Conservation (phyloP, 2,797 vertebrate genomes). For the Choloepus didactylus region DNA sequence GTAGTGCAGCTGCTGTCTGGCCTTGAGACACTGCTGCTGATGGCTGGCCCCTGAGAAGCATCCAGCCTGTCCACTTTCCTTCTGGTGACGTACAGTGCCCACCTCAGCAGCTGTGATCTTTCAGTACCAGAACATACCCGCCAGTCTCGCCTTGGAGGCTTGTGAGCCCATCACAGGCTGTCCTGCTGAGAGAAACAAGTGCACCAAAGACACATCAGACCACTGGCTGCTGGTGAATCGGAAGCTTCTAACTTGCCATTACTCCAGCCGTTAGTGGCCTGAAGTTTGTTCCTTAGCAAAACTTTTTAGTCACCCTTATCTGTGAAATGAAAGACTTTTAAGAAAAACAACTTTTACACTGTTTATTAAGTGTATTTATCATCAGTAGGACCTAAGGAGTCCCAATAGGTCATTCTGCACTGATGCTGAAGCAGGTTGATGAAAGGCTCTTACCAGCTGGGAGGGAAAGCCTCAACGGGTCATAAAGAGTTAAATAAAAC, state of each 20-base stretch:
- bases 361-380: constrained; percentile 1
- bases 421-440: not conserved
- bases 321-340: constrained; percentile 40
- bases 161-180: not conserved
- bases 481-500: not conserved
- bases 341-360: not conserved
- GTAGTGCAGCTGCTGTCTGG: not conserved
- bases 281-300: constrained; percentile 31
- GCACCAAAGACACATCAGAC: constrained; percentile 32
- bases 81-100: not conserved
- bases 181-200: constrained; percentile 18
- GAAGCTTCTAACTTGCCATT: not conserved
- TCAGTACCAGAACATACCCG: not conserved
- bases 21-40: not conserved
- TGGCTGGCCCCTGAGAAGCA: not conserved
- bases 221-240: not conserved
- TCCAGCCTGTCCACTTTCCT: not conserved
- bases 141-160: not conserved
- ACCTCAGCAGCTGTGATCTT: not conserved
- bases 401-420: not conserved
- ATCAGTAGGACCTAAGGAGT: not conserved
- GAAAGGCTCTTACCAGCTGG: not conserved
- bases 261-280: not conserved
- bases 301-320: not conserved
- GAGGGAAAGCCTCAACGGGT: not conserved